Base-by-base conservation (phyloP, 2,113 vertebrate species). In the Nesogale talazaci region DNA sequence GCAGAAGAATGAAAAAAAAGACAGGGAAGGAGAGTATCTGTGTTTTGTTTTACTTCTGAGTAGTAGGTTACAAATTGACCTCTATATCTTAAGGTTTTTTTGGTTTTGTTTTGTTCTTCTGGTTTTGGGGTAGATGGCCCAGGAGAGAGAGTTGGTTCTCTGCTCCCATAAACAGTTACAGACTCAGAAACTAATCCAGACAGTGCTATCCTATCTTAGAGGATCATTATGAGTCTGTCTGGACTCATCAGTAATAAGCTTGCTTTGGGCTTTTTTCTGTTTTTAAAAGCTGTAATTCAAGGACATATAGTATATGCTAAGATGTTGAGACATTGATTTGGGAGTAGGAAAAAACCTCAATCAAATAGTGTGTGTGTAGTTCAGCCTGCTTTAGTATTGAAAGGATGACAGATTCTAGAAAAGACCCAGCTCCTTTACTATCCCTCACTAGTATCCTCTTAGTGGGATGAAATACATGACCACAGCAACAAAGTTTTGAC, bases 31-130 rank as follows among this genome's bases (percentile, higher is more conserved):
- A 63, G 86, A 59, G 15, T n/a, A 15, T 42, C 40, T 75, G 27
- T 16, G 6, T 25, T 86, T 75, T 56, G 1, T 31, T 88, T 90
- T 70, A 20, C 77, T 91, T 94, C 78, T 31, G 74, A 88, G 88
- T 25, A 10, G 6, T 67, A 88, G 34, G 27, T 72, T 46, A 74
- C 65, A 74, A 84, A 57, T 27, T 77, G 5, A 29, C 38, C 25
- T 93, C 3, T 76, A 31, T 16, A 85, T 84, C 77, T 6, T 22
- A 42, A 52, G 36, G 6, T 31, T 8, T 36, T 59, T 90, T 83
- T 61, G n/a, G n/a, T n/a, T n/a, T n/a, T n/a, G n/a, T n/a, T n/a
- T n/a, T n/a, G n/a, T n/a, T n/a, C n/a, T n/a, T n/a, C n/a, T 5
- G 10, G 46, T 1, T 52, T 52, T 5, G 46, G 5, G 46, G 5